Base-by-base conservation (phyloP, 2,797 vertebrate species). In the Potorous gilbertii region DNA sequence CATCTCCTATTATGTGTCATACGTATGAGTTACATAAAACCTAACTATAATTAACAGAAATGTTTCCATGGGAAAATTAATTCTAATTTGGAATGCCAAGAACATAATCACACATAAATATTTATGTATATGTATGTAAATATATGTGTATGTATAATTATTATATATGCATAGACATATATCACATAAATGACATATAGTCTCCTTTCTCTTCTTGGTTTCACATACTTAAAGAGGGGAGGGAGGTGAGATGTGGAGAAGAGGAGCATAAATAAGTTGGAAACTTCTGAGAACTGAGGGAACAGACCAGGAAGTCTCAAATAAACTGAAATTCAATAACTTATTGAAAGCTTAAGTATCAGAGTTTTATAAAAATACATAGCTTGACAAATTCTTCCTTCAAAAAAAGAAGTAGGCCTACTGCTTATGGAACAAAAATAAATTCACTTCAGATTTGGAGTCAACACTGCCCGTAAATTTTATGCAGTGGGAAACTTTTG, bases 31-130 rank as follows among this genome's bases (percentile, higher is more conserved):
- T 54, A 1, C 55, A 28, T 1, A 96, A 11, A 96, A 90, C 40
- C 1, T 56, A 59, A 95, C 34, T 31, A 34, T 66, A 66, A 94
- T 89, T 59, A 24, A 4, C 90, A 87, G 74, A 81, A 46, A 13
- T 55, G 21, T 55, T 16, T 54, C 92, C 74, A 91, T 55, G 54
- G 16, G 54, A 89, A 93, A 95, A 91, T 95, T 90, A 87, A 94
- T 0, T 55, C 31, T 92, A 55, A 87, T 2, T 31, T 93, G 29
- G n/a, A 57, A 55, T 91, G 34, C 34, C 34, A 74, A 40, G 16
- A 74, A 74, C 14, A 74, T 74, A 40, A 2, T 14, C 12, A 74
- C 9, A n/a, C 0, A 74, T 4, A 74, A 74, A 74, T 16, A 18
- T 74, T n/a, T 74, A 34, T 34, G 34, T 74, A 16, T n/a, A 14